Evolutionary conservation across 2,888 invertebrate species (phyloP).

Genomic region (Hymenopus coronatus): DNA sequence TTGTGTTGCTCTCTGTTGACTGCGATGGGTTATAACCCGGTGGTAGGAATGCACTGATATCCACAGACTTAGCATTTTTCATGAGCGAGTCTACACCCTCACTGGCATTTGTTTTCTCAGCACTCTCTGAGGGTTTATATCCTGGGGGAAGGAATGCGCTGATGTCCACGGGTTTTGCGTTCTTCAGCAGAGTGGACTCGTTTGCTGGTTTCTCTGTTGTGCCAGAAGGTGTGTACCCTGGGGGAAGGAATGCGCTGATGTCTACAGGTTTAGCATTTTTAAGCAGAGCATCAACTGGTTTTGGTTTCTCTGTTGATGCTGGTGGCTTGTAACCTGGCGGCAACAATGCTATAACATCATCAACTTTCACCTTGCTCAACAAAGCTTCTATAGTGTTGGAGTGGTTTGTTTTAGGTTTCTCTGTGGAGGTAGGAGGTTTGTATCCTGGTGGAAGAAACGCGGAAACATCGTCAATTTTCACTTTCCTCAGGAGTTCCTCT

Average conservation of each 20-base stretch:
- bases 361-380: constrained; percentile 43
- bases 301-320: constrained; percentile 41
- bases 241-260: constrained; percentile 63
- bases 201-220: constrained; percentile 24
- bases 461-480: constrained; percentile 56
- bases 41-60: constrained; percentile 61
- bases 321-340: constrained; percentile 58
- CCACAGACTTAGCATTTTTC: constrained; percentile 44
- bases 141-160: constrained; percentile 62
- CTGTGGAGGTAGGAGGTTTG: constrained; percentile 49
- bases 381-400: constrained; percentile 38
- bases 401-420: constrained; percentile 27
- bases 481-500: constrained; percentile 51
- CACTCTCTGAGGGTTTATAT: constrained; percentile 48
- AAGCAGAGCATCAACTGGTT: constrained; percentile 13
- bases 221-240: constrained; percentile 58
- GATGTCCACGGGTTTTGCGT: constrained; percentile 49
- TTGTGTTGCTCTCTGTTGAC: background rate
- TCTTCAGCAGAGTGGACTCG: constrained; percentile 40
- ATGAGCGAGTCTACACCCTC: constrained; percentile 40
- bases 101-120: constrained; percentile 8
- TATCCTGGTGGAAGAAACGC: constrained; percentile 67
- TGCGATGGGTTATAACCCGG: constrained; percentile 52
- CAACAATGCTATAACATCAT: constrained; percentile 57
- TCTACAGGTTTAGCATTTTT: constrained; percentile 34